Percentiles rank a stretch among this genome's conserved stretches.
These are phyloP conservation scores for Acanthopleura granulata DNA, from an alignment of 2,888 invertebrate species.

Conservation along the genomic window DNA sequence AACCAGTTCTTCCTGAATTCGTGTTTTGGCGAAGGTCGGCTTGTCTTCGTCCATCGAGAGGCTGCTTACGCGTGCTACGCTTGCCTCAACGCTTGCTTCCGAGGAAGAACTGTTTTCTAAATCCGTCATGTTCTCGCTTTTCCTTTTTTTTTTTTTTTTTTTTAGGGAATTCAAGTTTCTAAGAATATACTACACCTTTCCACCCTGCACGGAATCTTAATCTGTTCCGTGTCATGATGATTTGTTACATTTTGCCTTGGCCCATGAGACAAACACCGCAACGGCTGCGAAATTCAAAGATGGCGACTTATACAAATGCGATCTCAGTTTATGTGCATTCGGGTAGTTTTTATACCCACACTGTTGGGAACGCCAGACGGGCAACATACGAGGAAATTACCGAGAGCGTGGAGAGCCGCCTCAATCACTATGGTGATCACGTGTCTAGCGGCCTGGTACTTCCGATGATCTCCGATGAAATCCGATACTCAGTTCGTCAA, in stretches of 20 bases:
- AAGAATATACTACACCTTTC: too few relatives aligned
- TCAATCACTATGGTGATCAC: constrained; percentile 45
- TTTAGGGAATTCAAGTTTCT: neutral
- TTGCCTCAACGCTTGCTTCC: neutral
- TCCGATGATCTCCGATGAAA: neutral
- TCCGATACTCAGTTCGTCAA: neutral
- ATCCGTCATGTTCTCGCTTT: neutral
- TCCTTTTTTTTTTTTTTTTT: neutral
- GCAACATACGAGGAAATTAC: neutral
- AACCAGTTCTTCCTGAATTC: constrained; percentile 44
- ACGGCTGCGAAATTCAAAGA: neutral
- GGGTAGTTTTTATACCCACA: neutral
- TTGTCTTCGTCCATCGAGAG: neutral
- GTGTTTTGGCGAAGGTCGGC: constrained; percentile 47
- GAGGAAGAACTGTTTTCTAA: constrained; percentile 11
- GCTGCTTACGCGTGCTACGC: neutral
- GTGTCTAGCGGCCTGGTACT: neutral
- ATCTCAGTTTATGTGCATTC: neutral
- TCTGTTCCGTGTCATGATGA: too few relatives aligned
- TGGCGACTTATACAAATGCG: constrained; percentile 11
- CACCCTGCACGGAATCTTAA: too few relatives aligned
- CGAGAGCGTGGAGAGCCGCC: neutral
- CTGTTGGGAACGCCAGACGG: too few relatives aligned
- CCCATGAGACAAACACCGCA: too few relatives aligned
- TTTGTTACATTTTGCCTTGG: too few relatives aligned